A percentile compares a stretch with the other conserved stretches of the same genome.
These are phyloP conservation scores for Pelochelys cantorii DNA, from an alignment of 2,797 vertebrate species.

Conservation along the genomic window DNA sequence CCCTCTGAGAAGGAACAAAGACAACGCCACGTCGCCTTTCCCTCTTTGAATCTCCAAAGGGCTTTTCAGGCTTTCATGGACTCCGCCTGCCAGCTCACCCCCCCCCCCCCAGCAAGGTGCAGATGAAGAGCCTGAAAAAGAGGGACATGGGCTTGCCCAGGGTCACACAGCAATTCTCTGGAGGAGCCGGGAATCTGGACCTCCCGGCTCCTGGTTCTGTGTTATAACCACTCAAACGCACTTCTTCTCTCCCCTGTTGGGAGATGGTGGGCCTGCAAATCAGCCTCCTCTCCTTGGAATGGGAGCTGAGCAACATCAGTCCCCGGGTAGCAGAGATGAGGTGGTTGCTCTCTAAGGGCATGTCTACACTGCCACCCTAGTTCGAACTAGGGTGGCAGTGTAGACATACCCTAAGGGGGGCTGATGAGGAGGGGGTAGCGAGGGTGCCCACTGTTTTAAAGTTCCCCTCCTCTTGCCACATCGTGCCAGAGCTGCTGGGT, in stretches of 20 bases:
- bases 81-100: background rate
- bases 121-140: background rate
- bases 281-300: background rate
- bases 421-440: background rate
- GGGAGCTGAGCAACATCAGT: no score
- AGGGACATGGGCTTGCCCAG: background rate
- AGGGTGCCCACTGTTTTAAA: background rate
- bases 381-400: no score
- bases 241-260: no score
- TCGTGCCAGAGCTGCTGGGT: background rate
- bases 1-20: background rate
- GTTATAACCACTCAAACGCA: background rate
- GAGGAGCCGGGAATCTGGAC: no score
- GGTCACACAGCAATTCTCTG: background rate
- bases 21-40: background rate
- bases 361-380: no score
- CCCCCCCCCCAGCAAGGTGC: background rate
- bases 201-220: rapidly evolving
- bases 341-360: background rate
- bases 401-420: background rate
- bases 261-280: background rate
- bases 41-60: background rate
- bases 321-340: no score
- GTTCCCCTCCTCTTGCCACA: background rate
- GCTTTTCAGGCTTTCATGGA: background rate